A percentile compares a stretch with the other conserved stretches of the same genome.
Evolutionary conservation across 2,797 vertebrate species (phyloP).

Genomic region (Lophius americanus): DNA sequence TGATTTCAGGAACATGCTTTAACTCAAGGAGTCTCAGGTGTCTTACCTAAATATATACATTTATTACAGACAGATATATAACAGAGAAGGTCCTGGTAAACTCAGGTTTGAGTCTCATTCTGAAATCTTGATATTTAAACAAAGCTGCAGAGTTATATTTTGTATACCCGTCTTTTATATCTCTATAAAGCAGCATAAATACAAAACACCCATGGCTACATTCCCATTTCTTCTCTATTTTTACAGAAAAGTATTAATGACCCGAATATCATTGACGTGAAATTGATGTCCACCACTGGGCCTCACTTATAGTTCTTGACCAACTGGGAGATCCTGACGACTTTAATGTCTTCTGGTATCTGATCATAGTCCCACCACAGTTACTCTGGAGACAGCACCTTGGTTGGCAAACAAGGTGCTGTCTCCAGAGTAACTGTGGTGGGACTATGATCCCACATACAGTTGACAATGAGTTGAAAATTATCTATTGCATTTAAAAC

Average conservation of each 20-base stretch:
- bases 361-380: slow-evolving; percentile 70
- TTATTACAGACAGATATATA: no score
- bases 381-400: slow-evolving; percentile 83
- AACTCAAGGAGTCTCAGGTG: no score
- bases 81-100: no score
- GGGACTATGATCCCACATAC: slow-evolving; percentile 44
- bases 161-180: not conserved
- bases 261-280: not conserved
- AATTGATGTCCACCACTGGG: slow-evolving; percentile 50
- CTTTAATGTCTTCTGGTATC: slow-evolving; percentile 43
- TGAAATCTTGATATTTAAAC: no score
- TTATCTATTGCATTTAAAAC: no score
- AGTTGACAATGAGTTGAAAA: no score
- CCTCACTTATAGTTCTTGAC: slow-evolving; percentile 60
- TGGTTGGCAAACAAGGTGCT: slow-evolving; percentile 81
- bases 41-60: no score
- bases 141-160: no score
- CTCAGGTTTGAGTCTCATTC: no score
- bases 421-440: slow-evolving; percentile 82
- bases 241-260: not conserved
- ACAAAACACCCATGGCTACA: not conserved
- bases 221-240: no score
- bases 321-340: slow-evolving; percentile 62
- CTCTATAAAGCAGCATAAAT: not conserved
- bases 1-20: no score